These are phyloP conservation scores for Grammomys dolichurus DNA, from an alignment of 2,113 vertebrate species.

Conservation along the genomic window DNA sequence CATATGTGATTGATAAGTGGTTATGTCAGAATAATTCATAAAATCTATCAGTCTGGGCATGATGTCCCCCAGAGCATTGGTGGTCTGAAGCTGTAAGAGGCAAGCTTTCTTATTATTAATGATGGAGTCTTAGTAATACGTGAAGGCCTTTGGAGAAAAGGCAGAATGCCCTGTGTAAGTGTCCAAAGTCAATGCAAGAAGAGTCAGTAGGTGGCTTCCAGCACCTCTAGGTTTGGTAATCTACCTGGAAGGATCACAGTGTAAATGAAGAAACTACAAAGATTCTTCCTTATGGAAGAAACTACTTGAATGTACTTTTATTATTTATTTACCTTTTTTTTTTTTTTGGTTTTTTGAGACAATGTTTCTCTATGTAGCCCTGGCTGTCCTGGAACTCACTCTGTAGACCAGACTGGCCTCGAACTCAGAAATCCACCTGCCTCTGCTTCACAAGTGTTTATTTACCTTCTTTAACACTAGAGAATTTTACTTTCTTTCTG, in stretches of 20 bases:
- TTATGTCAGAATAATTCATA: slow-evolving; percentile 39
- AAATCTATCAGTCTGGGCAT: slow-evolving; percentile 11
- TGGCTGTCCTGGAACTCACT: too few species aligned
- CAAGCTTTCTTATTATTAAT: slow-evolving; percentile 40
- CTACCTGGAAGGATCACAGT: background rate
- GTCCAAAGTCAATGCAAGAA: background rate
- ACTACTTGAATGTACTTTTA: background rate
- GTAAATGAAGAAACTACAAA: background rate
- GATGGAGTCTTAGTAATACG: background rate
- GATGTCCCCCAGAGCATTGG: background rate
- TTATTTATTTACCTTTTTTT: background rate
- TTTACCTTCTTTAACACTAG: background rate
- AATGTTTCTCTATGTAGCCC: too few species aligned
- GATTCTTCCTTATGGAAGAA: background rate
- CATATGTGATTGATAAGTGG: slow-evolving; percentile 8
- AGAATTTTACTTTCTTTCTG: background rate
- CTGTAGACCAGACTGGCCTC: too few species aligned
- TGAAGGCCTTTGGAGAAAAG: slow-evolving; percentile 2
- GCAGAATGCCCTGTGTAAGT: background rate
- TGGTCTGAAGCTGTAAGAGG: background rate
- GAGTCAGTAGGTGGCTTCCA: background rate
- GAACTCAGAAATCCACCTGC: too few species aligned
- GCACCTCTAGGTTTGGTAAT: background rate
- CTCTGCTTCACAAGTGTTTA: too few species aligned
- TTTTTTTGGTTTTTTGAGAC: too few species aligned